Conservation (phyloP, 2,888 invertebrate species). For the Atrina japonica region DNA sequence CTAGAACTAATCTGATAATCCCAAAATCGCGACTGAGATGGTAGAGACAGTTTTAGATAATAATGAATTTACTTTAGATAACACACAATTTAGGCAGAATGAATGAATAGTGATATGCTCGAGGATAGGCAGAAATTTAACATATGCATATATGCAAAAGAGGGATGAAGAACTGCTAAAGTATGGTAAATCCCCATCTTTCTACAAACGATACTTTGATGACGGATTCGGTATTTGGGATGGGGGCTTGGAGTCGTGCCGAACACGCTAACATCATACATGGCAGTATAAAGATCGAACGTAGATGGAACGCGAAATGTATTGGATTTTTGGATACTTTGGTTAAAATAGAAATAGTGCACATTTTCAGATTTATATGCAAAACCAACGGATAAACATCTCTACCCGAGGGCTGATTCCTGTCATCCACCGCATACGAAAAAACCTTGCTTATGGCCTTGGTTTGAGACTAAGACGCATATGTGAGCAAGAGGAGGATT, state of each 20-base stretch:
- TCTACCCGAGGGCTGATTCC: conserved; percentile 14
- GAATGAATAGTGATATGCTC: conserved; percentile 34
- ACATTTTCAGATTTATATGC: conserved; percentile 23
- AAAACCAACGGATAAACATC: conserved; percentile 27
- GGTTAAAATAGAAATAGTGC: conserved; percentile 25
- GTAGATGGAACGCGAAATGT: conserved; percentile 12
- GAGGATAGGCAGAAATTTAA: conserved; percentile 33
- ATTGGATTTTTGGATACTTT: conserved; percentile 29
- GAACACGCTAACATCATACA: conserved; percentile 5
- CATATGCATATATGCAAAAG: conserved; percentile 33
- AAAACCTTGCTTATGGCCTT: conserved; percentile 5
- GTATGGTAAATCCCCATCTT: not conserved
- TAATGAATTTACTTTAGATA: conserved; percentile 31
- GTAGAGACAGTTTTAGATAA: conserved; percentile 34
- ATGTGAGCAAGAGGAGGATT: conserved; percentile 8
- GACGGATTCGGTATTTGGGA: conserved; percentile 31
- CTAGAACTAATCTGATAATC: conserved; percentile 20
- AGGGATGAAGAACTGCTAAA: conserved; percentile 25
- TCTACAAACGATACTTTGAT: conserved; percentile 25
- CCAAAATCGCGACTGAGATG: conserved; percentile 9
- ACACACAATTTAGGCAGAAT: conserved; percentile 22
- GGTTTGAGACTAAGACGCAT: not conserved
- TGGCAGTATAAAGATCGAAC: conserved; percentile 6
- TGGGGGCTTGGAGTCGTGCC: not conserved
- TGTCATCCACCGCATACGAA: conserved; percentile 23